Evolutionary conservation across 2,888 invertebrate species (phyloP).

Genomic region (Digitonthophagus gazella): DNA sequence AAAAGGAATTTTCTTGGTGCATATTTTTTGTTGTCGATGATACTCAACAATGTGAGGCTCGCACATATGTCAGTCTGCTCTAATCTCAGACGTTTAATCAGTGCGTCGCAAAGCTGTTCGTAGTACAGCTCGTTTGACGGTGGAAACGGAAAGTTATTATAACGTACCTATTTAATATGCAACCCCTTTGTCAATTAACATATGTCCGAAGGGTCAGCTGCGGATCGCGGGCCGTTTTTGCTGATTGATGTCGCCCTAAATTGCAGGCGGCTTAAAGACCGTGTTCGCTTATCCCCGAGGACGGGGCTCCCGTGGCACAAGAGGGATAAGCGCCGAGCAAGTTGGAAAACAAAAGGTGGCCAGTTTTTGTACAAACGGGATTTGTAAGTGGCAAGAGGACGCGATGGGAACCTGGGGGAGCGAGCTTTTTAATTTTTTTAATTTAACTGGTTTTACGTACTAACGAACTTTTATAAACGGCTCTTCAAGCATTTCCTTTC

Average conservation of each 20-base stretch:
- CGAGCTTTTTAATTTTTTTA: constrained; percentile 4
- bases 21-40: not conserved
- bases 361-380: constrained; percentile 39
- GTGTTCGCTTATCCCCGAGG: constrained; percentile 35
- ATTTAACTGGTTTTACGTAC: constrained; percentile 15
- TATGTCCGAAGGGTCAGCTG: constrained; percentile 38
- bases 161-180: constrained; percentile 32
- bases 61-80: not conserved
- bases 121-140: not conserved
- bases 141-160: constrained; percentile 26
- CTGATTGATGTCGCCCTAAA: constrained; percentile 36
- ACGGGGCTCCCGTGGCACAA: constrained; percentile 36
- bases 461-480: constrained; percentile 12
- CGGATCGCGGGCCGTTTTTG: constrained; percentile 32
- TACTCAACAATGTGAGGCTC: not conserved
- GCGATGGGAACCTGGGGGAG: constrained; percentile 11
- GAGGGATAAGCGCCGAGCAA: constrained; percentile 43
- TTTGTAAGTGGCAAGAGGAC: constrained; percentile 2
- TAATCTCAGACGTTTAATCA: constrained; percentile 16
- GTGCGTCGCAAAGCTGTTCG: not conserved
- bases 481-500: not conserved
- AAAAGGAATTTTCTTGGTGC: no score
- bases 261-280: constrained; percentile 27
- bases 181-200: constrained; percentile 40
- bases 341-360: constrained; percentile 44